Evolutionary conservation across 2,797 vertebrate genomes (phyloP).

Genomic region (Karalla daura): DNA sequence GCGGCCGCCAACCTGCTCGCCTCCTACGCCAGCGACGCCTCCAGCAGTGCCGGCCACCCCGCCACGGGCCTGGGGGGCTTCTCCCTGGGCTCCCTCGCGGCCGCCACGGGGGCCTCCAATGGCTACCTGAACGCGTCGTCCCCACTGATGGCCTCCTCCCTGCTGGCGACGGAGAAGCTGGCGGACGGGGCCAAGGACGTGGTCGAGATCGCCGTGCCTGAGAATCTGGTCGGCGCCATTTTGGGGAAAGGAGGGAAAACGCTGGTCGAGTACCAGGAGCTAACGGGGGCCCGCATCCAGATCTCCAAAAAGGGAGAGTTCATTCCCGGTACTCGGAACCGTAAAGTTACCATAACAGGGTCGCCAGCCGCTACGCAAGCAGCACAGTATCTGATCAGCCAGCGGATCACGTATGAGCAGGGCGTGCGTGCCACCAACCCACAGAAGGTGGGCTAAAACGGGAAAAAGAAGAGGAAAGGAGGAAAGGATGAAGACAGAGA

Average conservation of each 20-base stretch:
- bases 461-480: constrained; percentile 75
- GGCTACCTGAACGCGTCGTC: constrained; percentile 92
- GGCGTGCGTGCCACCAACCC: constrained; percentile 96
- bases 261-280: constrained; percentile 97
- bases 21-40: constrained; percentile 91
- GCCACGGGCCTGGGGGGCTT: constrained; percentile 87
- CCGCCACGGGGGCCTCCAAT: constrained; percentile 90
- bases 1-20: constrained; percentile 93
- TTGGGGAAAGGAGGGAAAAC: constrained; percentile 97
- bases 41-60: constrained; percentile 84
- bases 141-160: constrained; percentile 90
- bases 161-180: constrained; percentile 92
- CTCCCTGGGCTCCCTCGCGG: constrained; percentile 90
- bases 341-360: constrained; percentile 97
- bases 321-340: constrained; percentile 97
- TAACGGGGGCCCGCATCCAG: constrained; percentile 96
- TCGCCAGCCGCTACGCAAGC: constrained; percentile 94
- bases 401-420: constrained; percentile 97
- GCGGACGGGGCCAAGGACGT: constrained; percentile 94
- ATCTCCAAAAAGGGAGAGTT: constrained; percentile 99
- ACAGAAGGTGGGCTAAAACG: constrained; percentile 96
- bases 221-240: constrained; percentile 96
- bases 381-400: constrained; percentile 97
- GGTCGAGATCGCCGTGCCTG: constrained; percentile 95
- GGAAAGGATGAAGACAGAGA: constrained; percentile 81